phyloP scores from a whole-genome alignment of 1,140 invertebrate species.

The Brachionus calyciflorus region DNA sequence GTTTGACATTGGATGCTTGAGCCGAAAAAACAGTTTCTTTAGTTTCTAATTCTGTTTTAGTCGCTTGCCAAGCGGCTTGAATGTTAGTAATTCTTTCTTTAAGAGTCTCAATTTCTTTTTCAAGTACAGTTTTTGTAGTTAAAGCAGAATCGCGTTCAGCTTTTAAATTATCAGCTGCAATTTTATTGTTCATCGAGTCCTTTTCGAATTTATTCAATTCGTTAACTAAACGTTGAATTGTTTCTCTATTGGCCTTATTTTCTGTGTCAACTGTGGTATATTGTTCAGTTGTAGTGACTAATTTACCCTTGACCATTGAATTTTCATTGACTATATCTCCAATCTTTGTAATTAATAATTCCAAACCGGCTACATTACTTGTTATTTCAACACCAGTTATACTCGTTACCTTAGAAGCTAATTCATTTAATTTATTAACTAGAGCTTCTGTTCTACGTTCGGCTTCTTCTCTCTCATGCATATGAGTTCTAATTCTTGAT shows the following conservation, averaged over 20 bases:
- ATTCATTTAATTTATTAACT: slow-evolving; percentile 51
- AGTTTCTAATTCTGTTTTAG: slow-evolving; percentile 55
- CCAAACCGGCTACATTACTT: not conserved
- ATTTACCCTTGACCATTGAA: slow-evolving; percentile 57
- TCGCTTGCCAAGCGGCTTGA: slow-evolving; percentile 54
- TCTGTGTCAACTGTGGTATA: slow-evolving; percentile 56
- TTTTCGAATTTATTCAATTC: slow-evolving; percentile 59
- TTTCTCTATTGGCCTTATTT: slow-evolving; percentile 59
- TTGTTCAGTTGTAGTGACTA: slow-evolving; percentile 55
- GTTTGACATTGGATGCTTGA: slow-evolving; percentile 47
- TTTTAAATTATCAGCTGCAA: slow-evolving; percentile 55
- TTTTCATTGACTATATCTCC: slow-evolving; percentile 58
- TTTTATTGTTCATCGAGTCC: slow-evolving; percentile 52
- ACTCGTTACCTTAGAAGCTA: slow-evolving; percentile 52
- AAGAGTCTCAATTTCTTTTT: slow-evolving; percentile 54
- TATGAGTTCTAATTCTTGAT: slow-evolving; percentile 54
- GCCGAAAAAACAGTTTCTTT: slow-evolving; percentile 51
- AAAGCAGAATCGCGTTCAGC: slow-evolving; percentile 57
- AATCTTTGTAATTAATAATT: slow-evolving; percentile 48
- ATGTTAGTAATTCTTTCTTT: slow-evolving; percentile 55
- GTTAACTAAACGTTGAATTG: slow-evolving; percentile 59
- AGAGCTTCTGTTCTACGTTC: slow-evolving; percentile 49
- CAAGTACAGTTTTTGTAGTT: slow-evolving; percentile 50
- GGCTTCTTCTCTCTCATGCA: slow-evolving; percentile 54
- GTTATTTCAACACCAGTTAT: slow-evolving; percentile 48